Base-by-base conservation (phyloP, 35 echinoderm and acorn worm genomes). In the Stichopus chloronotus region DNA sequence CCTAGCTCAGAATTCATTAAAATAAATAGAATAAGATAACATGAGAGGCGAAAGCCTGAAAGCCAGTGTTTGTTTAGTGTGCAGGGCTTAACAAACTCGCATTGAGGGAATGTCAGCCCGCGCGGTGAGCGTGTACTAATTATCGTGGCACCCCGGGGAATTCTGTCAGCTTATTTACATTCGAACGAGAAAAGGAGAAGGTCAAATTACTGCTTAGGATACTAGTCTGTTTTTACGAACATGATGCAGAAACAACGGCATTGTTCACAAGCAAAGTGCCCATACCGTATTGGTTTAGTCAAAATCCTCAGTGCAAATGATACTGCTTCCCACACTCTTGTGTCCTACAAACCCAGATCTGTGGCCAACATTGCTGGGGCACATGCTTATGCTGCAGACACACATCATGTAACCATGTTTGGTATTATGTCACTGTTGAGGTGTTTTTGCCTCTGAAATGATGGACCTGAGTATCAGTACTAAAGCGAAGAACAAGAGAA, bases 161-260 rank as follows among this genome's bases (percentile, higher is more conserved):
- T 85, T 58, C 55, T 85, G 82, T 53, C 55, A 85, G 82, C 82
- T 85, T 85, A 85, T 85, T 85, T 85, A 85, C 82, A 59, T 85
- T 85, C n/a, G 82, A 85, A 85, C 57, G 82, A 85, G 55, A 85
- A 85, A 58, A 25, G 58, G 82, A 85, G 55, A 58, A 85, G 82
- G 82, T 85, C 82, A 85, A 85, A 25, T 85, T 85, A 58, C 82
- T 17, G 69, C 69, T 74, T 74, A 74, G 69, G 69, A 74, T 74
- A 74, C 69, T 19, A 74, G 69, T 74, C 69, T 74, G 22, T 74
- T 74, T 74, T 21, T 74, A 43, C 30, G 69, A 74, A 74, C 69
- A 74, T 74, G 69, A 74, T 74, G 69, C 17, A 74, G 69, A 20
- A 74, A 74, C 17, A 16, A 74, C 14, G 22, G 14, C 22, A 74